These are phyloP conservation scores for Monodelphis domestica DNA, from an alignment of 2,797 vertebrate genomes.

Conservation along the genomic window DNA sequence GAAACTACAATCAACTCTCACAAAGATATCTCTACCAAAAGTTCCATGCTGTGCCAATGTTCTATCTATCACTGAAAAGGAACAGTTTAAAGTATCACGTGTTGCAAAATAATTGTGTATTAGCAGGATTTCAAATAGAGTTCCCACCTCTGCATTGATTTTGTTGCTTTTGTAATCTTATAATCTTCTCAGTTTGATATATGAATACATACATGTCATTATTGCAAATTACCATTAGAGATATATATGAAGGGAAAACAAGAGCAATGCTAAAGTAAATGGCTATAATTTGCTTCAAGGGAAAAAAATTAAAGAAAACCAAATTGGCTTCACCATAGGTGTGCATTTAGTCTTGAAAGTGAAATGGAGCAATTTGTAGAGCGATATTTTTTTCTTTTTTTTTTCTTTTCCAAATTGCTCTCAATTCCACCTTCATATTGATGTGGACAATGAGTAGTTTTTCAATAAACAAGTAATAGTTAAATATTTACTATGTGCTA, in stretches of 20 bases:
- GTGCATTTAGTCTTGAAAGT: background rate
- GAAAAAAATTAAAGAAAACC: background rate
- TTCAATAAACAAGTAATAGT: background rate
- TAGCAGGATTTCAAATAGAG: background rate
- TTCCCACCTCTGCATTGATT: background rate
- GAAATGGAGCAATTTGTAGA: background rate
- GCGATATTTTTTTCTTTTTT: background rate
- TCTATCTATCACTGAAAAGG: background rate
- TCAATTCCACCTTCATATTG: background rate
- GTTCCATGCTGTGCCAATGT: background rate
- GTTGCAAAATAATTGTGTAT: background rate
- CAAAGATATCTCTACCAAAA: background rate
- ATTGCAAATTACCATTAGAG: background rate
- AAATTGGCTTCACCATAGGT: background rate
- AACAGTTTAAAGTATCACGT: background rate
- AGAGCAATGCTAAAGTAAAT: background rate
- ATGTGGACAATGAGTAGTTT: background rate
- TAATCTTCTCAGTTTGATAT: background rate
- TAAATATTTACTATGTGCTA: background rate
- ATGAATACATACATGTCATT: background rate
- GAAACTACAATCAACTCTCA: background rate
- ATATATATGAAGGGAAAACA: background rate
- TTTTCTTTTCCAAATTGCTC: background rate
- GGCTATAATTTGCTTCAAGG: background rate
- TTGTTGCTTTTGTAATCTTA: background rate